Evolutionary conservation across 2,797 vertebrate species (phyloP).

Genomic region (Enoplosus armatus): DNA sequence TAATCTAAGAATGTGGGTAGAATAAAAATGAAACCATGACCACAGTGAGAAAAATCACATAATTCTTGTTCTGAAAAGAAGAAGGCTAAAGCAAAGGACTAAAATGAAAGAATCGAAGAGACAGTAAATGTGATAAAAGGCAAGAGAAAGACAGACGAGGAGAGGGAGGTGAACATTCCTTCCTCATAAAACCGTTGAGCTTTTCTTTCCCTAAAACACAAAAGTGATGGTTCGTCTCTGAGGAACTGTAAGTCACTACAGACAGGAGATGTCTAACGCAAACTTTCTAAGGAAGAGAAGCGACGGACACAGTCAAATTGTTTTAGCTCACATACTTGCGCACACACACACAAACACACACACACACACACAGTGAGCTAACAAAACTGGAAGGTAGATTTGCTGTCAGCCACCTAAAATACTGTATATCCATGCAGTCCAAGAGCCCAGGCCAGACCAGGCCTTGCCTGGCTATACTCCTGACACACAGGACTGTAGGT

Average conservation of each 20-base stretch:
- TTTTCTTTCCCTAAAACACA: constrained; percentile 64
- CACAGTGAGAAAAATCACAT: constrained; percentile 44
- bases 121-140: constrained; percentile 21
- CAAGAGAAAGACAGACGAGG: constrained; percentile 9
- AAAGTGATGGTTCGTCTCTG: constrained; percentile 53
- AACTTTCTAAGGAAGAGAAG: constrained; percentile 15
- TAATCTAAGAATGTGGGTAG: constrained; percentile 57
- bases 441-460: neutral
- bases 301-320: constrained; percentile 14
- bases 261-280: constrained; percentile 13
- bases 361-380: neutral
- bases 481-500: constrained; percentile 17
- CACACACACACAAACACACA: neutral
- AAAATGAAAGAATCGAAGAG: constrained; percentile 17
- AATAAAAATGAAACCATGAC: constrained; percentile 19
- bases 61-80: constrained; percentile 14
- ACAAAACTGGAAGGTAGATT: constrained; percentile 9
- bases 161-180: constrained; percentile 67
- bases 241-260: constrained; percentile 62
- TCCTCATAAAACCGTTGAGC: constrained; percentile 67
- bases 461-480: neutral
- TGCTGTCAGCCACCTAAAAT: constrained; percentile 22
- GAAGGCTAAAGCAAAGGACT: neutral
- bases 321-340: neutral
- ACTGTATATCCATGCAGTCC: constrained; percentile 1